Evolutionary conservation across 1,140 invertebrate genomes (phyloP), one percentile per base, ranked within the genome.

Genomic region (Charaxes varanes): DNA sequence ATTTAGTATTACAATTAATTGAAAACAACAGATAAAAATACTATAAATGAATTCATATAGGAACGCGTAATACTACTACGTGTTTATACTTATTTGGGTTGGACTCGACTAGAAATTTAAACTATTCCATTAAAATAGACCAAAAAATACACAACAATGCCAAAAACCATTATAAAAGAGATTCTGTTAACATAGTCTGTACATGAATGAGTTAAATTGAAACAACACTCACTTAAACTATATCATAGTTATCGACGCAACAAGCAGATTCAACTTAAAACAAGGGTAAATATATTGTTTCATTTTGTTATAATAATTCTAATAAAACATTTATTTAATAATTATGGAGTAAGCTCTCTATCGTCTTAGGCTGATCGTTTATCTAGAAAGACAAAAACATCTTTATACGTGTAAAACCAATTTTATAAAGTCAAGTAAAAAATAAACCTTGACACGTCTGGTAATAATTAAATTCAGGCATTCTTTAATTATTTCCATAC

Each of bases 291-390:
- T 80, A 80, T 58, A 66, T 62, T 54, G 58, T 40, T 70, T 67
- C 53, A 47, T 61, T 70, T 59, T 64, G 53, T 71, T 59, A 66
- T 71, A 63, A 72, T 76, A 78, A 51, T 65, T 58, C 69, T 74
- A 80, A 70, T 77, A 80, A 77, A 77, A 73, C 73, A 74, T 80
- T 79, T 67, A 73, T 67, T 70, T 62, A 62, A 62, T 62, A n/a
- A n/a, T n/a, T n/a, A 69, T 67, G 58, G 58, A 60, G 55, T 80
- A 80, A 83, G 76, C 79, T 83, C 78, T 80, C 62, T 80, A 77
- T 73, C 52, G 55, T 68, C 61, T 82, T 80, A 82, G 78, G 76
- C 76, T 78, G 67, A 55, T 58, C 55, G 62, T 56, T 48, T 47
- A 48, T 66, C 58, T 59, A 61, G 59, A 69, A 62, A 47, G 52